Base-by-base conservation (phyloP, 2,113 vertebrate genomes). In the Canis aureus region DNA sequence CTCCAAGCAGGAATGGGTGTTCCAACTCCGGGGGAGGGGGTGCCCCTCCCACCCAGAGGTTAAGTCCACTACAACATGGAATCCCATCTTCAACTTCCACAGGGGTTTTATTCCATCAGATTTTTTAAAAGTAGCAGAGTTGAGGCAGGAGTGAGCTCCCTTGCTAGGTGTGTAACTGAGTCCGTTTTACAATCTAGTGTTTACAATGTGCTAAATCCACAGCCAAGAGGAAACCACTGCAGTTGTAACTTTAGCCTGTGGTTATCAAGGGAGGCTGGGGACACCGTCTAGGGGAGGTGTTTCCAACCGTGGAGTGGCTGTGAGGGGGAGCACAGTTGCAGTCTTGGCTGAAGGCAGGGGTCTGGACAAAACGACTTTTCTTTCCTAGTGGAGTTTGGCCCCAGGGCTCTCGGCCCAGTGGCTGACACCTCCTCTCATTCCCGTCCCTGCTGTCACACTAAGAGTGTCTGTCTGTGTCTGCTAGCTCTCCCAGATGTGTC, bases 161-260 rank as follows among this genome's bases (percentile, higher is more conserved):
- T 35, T 85, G 71, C 62, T 88, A 51, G 64, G 66, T 29, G 62
- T 64, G 9, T 23, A 80, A 90, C 23, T 82, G 95, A 93, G 78
- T 95, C n/a, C 8, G 71, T 96, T 85, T 60, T 96, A 94, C 32
- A 78, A 43, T 71, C 32, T 11, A 66, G 43, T 95, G 86, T 97
- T 97, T 97, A 95, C 89, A 92, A 93, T 93, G 38, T 67, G 67
- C 86, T 97, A 97, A 93, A 95, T 62, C 67, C 79, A 93, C 43
- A 93, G 93, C 64, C 88, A 79, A 49, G 62, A 91, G 73, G 49
- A 95, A 95, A 89, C 4, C 19, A 32, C 69, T 66, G 29, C 38
- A 53, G 62, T 22, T 60, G 7, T 85, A 66, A 84, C 49, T 32
- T 92, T 76, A 92, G 94, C 69, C 60, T 51, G 80, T 59, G 57